A percentile compares a stretch with the other conserved stretches of the same genome.
Conservation (phyloP, 2,888 invertebrate genomes). For the Polia nebulosa region DNA sequence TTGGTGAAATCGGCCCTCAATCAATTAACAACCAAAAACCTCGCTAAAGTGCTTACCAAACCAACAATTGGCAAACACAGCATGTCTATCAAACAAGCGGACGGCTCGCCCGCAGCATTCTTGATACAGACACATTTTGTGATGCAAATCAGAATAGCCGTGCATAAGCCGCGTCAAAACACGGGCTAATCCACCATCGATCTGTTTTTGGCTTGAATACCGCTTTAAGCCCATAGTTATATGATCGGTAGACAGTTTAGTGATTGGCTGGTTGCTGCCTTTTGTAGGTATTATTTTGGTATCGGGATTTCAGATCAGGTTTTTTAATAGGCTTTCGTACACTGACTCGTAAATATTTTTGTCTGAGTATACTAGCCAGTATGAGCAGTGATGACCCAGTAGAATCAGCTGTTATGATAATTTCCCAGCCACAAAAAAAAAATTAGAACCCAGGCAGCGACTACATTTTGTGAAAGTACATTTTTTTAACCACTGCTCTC, state of each 20-base stretch:
- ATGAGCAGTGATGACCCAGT: not conserved
- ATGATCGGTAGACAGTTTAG: not conserved
- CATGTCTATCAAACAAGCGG: constrained; percentile 22
- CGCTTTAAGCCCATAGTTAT: not conserved
- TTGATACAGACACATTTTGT: constrained; percentile 52
- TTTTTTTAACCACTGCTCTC: not conserved
- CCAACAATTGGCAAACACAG: constrained; percentile 25
- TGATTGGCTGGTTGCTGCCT: constrained; percentile 12
- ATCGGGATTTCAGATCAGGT: not conserved
- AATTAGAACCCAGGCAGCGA: no score
- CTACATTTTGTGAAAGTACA: no score
- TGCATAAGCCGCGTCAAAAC: constrained; percentile 48
- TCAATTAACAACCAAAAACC: not conserved
- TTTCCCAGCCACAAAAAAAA: no score
- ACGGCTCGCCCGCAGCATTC: constrained; percentile 7
- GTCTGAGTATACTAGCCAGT: not conserved
- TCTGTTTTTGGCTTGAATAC: constrained; percentile 32
- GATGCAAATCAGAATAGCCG: constrained; percentile 62
- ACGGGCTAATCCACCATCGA: constrained; percentile 52
- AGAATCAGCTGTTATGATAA: no score
- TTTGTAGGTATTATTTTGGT: constrained; percentile 14
- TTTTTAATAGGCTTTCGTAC: not conserved
- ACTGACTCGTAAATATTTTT: not conserved
- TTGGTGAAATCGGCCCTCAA: no score
- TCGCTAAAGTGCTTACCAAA: not conserved